Evolutionary conservation across 2,888 invertebrate genomes (phyloP).

Genomic region (Buathra laborator): DNA sequence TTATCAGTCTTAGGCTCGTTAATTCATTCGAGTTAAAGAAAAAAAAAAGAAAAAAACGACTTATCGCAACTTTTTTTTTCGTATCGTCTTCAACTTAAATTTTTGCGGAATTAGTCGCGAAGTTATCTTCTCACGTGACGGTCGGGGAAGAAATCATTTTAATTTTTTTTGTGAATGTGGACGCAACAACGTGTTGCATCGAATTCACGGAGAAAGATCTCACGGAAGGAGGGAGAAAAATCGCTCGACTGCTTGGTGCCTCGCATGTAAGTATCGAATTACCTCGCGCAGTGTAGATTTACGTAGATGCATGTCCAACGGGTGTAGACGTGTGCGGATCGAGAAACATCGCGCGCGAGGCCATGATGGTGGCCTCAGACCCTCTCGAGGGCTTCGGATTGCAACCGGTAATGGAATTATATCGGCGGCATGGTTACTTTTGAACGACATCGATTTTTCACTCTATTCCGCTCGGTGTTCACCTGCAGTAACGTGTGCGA

Average conservation of each 20-base stretch:
- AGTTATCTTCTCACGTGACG: not conserved
- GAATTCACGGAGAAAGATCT: not conserved
- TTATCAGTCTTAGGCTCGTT: too few species aligned
- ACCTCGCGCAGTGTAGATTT: constrained; percentile 3
- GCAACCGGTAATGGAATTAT: constrained; percentile 84
- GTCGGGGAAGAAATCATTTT: not conserved
- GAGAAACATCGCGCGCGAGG: constrained; percentile 31
- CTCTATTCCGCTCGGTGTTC: constrained; percentile 32
- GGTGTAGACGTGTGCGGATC: constrained; percentile 9
- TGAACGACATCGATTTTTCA: constrained; percentile 43
- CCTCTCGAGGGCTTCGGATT: constrained; percentile 79
- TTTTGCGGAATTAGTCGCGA: not conserved
- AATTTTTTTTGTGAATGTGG: not conserved
- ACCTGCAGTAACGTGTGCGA: constrained; percentile 33
- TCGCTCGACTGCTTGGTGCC: not conserved
- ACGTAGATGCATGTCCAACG: not conserved
- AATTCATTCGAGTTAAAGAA: not conserved
- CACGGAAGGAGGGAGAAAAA: constrained; percentile 8
- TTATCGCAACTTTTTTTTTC: not conserved
- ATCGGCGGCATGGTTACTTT: constrained; percentile 62
- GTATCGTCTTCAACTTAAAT: not conserved
- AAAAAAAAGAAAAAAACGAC: not conserved
- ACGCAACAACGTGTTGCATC: not conserved
- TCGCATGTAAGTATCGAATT: constrained; percentile 45
- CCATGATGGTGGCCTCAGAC: constrained; percentile 56